Evolutionary conservation across 1,140 invertebrate genomes (phyloP).

Genomic region (Laupala kohalensis): DNA sequence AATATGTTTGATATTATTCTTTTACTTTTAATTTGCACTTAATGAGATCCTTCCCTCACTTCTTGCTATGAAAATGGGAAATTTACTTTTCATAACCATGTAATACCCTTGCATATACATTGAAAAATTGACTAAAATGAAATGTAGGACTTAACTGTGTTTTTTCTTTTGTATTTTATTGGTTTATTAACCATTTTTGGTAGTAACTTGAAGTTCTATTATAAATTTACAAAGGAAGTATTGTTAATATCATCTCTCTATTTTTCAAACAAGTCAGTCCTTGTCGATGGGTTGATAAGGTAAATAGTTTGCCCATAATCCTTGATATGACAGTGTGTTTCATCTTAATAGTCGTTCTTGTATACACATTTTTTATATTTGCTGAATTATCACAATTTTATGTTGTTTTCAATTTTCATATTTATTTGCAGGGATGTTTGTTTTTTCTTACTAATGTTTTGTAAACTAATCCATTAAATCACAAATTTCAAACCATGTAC

Average conservation of each 20-base stretch:
- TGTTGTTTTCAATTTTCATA: conserved; percentile 1
- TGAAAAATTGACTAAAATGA: not conserved
- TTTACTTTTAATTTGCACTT: too few species aligned
- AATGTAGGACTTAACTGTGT: not conserved
- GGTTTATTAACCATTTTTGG: not conserved
- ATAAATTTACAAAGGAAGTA: conserved; percentile 4
- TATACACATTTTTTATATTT: not conserved
- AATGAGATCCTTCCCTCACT: too few species aligned
- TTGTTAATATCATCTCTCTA: conserved; percentile 17
- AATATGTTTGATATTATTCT: too few species aligned
- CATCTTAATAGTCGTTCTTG: not conserved
- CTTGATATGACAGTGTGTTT: conserved; percentile 10
- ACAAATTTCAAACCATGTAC: too few species aligned
- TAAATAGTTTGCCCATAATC: conserved; percentile 16
- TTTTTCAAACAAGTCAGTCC: conserved; percentile 19
- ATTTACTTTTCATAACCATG: not conserved
- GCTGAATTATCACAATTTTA: not conserved
- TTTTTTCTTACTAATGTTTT: not conserved
- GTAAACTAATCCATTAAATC: not conserved
- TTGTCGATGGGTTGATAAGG: conserved; percentile 19
- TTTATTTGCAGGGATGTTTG: not conserved
- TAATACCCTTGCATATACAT: not conserved
- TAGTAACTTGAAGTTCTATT: not conserved
- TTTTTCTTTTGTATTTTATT: too few species aligned
- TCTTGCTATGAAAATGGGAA: too few species aligned